Base-by-base conservation (phyloP, 2,888 invertebrate genomes). In the Ectemnius lituratus region DNA sequence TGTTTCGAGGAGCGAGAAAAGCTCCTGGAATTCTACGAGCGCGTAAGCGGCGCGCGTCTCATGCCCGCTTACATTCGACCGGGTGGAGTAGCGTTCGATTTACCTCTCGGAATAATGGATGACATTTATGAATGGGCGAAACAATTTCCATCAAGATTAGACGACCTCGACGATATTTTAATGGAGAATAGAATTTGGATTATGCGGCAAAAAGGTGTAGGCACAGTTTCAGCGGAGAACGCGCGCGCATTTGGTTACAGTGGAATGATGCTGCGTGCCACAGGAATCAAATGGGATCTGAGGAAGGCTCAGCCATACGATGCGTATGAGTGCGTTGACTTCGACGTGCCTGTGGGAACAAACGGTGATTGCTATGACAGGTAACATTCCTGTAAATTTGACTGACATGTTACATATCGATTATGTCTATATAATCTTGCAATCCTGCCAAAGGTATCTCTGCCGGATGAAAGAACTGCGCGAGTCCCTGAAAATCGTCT, bases 201-300 rank as follows among this genome's bases (percentile, higher is more conserved):
- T 74, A 95, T 96, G 85, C 93, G 99, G 79, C 98, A 98, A 2
- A 94, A 94, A 83, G 97, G 98, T 88, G 96, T 99, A 83, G 99
- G 99, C 0, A 91, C 96, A 1, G 95, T 99, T 0, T 93, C 95
- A 5, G 97, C 99, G 0, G 96, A 98, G 89, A 98, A 99, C 85
- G 99, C 99, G 0, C 92, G 99, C 2, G 97, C 98, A 91, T 97
- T 95, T 90, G 99, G 99, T 0, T 98, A 98, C 91, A 98, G 98
- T 89, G 99, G 99, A 4, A 99, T 99, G 2, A 99, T 99, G 99
- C 92, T 99, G 37, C 94, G 99, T 67, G 99, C 99, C 0, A 99
- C 99, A 0, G 99, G 99, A 18, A 98, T 99, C 84, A 98, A 99
- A 91, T 99, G 99, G 99, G 99, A 99, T 91, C 92, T 99, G 60